A percentile compares a stretch with the other conserved stretches of the same genome.
Conservation (phyloP, 2,797 vertebrate genomes). For the Chloroceryle inda region DNA sequence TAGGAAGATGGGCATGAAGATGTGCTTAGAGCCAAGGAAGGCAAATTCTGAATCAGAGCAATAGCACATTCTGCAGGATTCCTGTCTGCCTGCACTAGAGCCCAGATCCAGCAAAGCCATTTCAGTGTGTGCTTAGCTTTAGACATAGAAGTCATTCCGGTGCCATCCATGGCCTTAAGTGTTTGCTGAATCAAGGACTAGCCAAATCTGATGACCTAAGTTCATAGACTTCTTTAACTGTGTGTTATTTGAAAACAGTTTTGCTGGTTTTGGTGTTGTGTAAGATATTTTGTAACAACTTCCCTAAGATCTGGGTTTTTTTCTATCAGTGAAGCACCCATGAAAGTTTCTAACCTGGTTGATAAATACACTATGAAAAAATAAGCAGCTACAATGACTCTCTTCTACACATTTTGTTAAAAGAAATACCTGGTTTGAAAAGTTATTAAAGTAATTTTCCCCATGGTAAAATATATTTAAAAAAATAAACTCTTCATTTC, state of each 20-base stretch:
- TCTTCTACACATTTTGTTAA: conserved; percentile 52
- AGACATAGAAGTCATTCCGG: background rate
- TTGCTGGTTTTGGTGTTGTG: conserved; percentile 50
- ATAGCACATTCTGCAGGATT: conserved; percentile 25
- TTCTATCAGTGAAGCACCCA: conserved; percentile 59
- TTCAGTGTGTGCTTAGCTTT: conserved; percentile 55
- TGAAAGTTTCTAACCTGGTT: conserved; percentile 70
- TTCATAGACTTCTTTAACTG: conserved; percentile 18
- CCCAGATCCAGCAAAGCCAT: conserved; percentile 49
- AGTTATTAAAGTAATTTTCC: conserved; percentile 71
- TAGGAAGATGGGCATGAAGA: conserved; percentile 67
- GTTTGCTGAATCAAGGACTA: conserved; percentile 54
- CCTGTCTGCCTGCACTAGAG: conserved; percentile 7
- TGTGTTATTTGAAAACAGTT: conserved; percentile 34
- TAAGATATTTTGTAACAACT: conserved; percentile 7
- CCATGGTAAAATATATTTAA: conserved; percentile 75
- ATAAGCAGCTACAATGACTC: conserved; percentile 69
- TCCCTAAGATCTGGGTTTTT: background rate
- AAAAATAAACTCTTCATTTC: conserved; percentile 84
- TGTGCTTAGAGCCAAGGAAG: conserved; percentile 67
- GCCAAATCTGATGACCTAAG: conserved; percentile 4
- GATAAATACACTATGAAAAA: conserved; percentile 66
- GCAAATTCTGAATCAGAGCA: conserved; percentile 42
- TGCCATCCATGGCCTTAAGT: conserved; percentile 15
- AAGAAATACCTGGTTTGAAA: conserved; percentile 69